These are phyloP conservation scores for Sinodicranocentrus sp. DNA, from an alignment of 2,888 invertebrate genomes.

Conservation along the genomic window DNA sequence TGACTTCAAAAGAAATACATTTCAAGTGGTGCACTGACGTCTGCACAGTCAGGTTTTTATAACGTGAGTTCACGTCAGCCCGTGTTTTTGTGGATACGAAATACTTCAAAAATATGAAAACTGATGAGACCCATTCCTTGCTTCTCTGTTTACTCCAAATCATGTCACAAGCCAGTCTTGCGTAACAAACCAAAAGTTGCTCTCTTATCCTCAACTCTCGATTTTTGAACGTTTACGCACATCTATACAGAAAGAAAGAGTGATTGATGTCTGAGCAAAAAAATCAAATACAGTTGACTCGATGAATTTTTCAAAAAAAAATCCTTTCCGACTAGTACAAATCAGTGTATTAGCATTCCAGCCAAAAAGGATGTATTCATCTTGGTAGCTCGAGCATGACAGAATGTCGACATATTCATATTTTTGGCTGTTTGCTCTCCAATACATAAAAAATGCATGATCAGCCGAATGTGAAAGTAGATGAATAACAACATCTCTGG, in stretches of 20 bases:
- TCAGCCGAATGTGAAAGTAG: constrained; percentile 64
- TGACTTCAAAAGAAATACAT: too few relatives aligned
- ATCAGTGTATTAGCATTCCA: constrained; percentile 20
- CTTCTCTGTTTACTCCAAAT: constrained; percentile 37
- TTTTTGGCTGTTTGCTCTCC: constrained; percentile 25
- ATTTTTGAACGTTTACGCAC: not conserved
- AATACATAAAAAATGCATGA: constrained; percentile 59
- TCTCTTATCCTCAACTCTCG: not conserved
- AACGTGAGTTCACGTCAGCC: too few relatives aligned
- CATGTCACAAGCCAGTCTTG: constrained; percentile 32
- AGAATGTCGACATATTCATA: constrained; percentile 56
- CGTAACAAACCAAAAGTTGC: constrained; percentile 8
- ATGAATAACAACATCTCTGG: constrained; percentile 19
- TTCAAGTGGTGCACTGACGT: too few relatives aligned
- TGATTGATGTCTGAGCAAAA: constrained; percentile 54
- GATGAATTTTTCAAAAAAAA: constrained; percentile 37
- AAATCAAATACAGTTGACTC: constrained; percentile 26
- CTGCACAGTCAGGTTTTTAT: too few relatives aligned
- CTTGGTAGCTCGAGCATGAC: constrained; percentile 53
- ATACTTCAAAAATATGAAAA: too few relatives aligned
- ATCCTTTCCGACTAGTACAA: constrained; percentile 28
- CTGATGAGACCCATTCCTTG: too few relatives aligned
- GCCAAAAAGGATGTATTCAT: constrained; percentile 54
- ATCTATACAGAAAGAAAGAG: not conserved
- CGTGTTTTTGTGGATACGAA: too few relatives aligned